Evolutionary conservation across 2,888 invertebrate species (phyloP).

Genomic region (Globia sparganii): DNA sequence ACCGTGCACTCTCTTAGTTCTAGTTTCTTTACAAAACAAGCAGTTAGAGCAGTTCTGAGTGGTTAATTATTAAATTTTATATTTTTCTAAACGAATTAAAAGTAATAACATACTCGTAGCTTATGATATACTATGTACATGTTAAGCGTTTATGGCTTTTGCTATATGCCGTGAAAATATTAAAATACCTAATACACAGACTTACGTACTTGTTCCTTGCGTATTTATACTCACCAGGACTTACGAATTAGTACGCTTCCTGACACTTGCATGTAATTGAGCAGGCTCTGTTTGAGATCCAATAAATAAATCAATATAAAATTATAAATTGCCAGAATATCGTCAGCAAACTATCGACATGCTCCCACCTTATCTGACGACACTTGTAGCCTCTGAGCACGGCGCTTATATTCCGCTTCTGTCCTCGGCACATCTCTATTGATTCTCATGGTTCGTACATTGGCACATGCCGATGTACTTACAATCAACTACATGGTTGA

Average conservation of each 20-base stretch:
- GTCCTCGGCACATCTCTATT: slow-evolving; percentile 56
- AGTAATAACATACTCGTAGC: background rate
- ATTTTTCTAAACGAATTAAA: background rate
- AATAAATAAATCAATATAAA: background rate
- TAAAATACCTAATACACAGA: background rate
- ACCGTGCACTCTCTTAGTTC: background rate
- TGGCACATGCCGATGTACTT: slow-evolving; percentile 16
- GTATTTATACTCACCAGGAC: background rate
- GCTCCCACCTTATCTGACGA: background rate
- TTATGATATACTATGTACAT: background rate
- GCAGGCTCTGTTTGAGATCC: no score
- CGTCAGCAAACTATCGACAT: slow-evolving; percentile 31
- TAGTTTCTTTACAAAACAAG: background rate
- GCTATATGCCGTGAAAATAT: background rate
- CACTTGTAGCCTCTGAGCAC: slow-evolving; percentile 33
- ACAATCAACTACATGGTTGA: slow-evolving; percentile 7
- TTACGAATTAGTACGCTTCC: background rate
- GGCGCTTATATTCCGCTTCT: slow-evolving; percentile 61
- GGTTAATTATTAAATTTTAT: background rate
- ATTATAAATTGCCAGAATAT: background rate
- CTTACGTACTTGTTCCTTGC: background rate
- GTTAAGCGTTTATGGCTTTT: background rate
- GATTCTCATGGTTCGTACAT: slow-evolving; percentile 49
- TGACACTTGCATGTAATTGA: background rate
- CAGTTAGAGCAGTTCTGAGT: background rate